These are phyloP conservation scores for Catagonus wagneri DNA, from an alignment of 2,113 vertebrate genomes.

Conservation along the genomic window DNA sequence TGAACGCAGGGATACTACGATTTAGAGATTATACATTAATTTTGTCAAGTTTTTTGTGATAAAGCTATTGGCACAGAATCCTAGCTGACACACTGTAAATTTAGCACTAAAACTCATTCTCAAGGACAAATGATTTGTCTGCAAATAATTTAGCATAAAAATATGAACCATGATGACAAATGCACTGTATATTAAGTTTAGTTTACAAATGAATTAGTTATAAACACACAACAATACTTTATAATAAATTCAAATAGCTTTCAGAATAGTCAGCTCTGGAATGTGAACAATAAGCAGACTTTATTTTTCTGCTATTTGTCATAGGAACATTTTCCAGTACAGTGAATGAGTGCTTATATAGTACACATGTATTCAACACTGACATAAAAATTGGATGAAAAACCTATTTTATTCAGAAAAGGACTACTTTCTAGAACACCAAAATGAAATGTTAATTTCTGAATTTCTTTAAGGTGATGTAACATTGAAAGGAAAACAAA, in stretches of 20 bases:
- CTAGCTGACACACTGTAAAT: neutral
- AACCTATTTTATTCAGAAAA: neutral
- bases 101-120: neutral
- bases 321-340: neutral
- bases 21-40: neutral
- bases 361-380: neutral
- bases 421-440: neutral
- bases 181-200: neutral
- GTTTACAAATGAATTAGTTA: constrained; percentile 34
- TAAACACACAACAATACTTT: neutral
- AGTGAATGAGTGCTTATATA: neutral
- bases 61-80: neutral
- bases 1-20: neutral
- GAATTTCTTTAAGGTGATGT: neutral
- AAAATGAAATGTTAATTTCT: neutral
- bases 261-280: neutral
- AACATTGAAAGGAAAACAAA: neutral
- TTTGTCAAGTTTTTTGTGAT: neutral
- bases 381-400: neutral
- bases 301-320: neutral
- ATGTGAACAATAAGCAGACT: neutral
- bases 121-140: constrained; percentile 5
- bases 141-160: constrained; percentile 1
- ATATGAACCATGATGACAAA: constrained; percentile 25
- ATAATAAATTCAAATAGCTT: neutral